Evolutionary conservation across 2,888 invertebrate genomes (phyloP).

Genomic region (Sepioteuthis lessoniana): DNA sequence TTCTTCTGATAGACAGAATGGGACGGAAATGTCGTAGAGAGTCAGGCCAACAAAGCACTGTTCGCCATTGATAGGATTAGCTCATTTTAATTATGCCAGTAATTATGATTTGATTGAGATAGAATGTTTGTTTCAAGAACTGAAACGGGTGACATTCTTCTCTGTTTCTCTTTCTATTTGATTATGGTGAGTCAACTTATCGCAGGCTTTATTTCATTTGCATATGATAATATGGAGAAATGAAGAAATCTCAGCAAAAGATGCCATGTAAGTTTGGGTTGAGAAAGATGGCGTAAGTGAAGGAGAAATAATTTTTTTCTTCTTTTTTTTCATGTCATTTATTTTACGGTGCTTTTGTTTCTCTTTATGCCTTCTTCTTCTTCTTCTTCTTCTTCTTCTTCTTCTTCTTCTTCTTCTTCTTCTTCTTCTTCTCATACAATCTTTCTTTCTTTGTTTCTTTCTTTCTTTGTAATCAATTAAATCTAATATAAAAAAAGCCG

Average conservation of each 20-base stretch:
- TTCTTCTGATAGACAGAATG: neutral
- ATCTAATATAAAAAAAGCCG: too few species aligned
- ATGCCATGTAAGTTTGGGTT: neutral
- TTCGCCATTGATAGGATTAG: conserved; percentile 20
- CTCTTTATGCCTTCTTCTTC: neutral
- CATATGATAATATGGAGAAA: conserved; percentile 4
- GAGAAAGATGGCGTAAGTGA: neutral
- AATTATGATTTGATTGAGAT: conserved; percentile 33
- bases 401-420: neutral
- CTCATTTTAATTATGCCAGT: neutral
- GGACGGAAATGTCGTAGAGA: neutral
- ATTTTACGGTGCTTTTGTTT: neutral
- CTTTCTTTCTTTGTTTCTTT: too few species aligned
- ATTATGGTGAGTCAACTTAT: neutral
- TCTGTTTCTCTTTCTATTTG: neutral
- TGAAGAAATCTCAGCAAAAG: neutral
- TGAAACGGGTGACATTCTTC: neutral
- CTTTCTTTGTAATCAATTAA: too few species aligned
- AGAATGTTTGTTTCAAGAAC: neutral
- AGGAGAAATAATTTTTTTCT: neutral
- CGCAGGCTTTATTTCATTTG: neutral
- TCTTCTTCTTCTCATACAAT: too few species aligned
- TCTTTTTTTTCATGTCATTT: neutral
- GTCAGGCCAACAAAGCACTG: neutral
- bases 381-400: neutral